Evolutionary conservation across 2,797 vertebrate genomes (phyloP), one percentile per base, ranked within the genome.

Genomic region (Ambastaia sidthimunki): DNA sequence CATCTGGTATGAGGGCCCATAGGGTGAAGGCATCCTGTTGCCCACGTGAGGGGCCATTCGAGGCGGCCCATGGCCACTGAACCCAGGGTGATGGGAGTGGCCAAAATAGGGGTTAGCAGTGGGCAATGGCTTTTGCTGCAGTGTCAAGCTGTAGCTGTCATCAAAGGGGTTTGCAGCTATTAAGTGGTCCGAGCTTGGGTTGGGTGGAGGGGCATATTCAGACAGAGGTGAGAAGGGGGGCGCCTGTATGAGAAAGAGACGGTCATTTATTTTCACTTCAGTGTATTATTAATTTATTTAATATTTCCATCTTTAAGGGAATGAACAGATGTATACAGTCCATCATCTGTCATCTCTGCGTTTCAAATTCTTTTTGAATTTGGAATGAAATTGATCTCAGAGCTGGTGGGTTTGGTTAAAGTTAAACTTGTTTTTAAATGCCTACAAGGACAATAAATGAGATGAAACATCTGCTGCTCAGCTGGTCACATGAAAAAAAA

Each of bases 111-210:
- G 90, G 81, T 87, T 93, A 82, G 90, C 88, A 10, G 90, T 80
- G 85, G 92, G 86, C 67, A 92, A 83, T 0, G 93, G 91, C 85
- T 94, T 95, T n/a, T n/a, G n/a, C n/a, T 74, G 93, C 92, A 72
- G 94, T 65, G 93, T 80, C 0, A 90, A 85, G 76, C 85, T 93
- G 87, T 95, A 96, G 88, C 91, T 92, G 89, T 96, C 95, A 82
- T 96, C 95, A 87, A 96, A 96, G 0, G 95, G 95, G 86, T 96
- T 96, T 83, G 93, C 91, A 67, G 95, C 95, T 87, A 96, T 90
- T 81, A 96, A 91, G 86, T 95, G 94, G 83, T 96, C 94, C 10
- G 94, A 90, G 85, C 93, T 95, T 62, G 94, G 93, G 88, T 95
- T 94, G 2, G 88, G 90, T 16, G 95, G 95, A 70, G 95, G 95